phyloP scores from a whole-genome alignment of 2,797 vertebrate species.

The Adelosebastes latens region DNA sequence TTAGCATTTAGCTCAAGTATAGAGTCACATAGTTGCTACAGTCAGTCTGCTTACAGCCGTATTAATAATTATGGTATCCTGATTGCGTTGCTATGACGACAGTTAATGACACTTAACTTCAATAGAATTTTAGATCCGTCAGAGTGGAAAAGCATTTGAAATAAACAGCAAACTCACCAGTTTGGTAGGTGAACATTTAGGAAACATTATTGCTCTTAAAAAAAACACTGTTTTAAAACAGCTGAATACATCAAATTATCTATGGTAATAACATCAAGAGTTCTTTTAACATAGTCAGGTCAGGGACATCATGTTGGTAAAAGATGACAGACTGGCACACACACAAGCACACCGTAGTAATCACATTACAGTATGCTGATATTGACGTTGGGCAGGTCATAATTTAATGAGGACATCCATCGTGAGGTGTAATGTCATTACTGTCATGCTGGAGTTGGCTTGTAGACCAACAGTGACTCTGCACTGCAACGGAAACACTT shows the following conservation, averaged over 20 bases:
- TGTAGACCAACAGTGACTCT: slow-evolving; percentile 39
- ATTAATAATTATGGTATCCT: not conserved
- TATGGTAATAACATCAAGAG: not conserved
- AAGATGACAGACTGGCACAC: slow-evolving; percentile 10
- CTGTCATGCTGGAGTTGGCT: slow-evolving; percentile 50
- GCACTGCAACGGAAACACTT: not conserved
- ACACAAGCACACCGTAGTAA: slow-evolving; percentile 26
- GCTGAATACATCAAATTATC: not conserved
- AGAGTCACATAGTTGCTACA: not conserved
- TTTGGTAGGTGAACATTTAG: not conserved
- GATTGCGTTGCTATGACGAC: not conserved
- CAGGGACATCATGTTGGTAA: not conserved
- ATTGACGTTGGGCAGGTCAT: slow-evolving; percentile 59
- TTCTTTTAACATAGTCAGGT: not conserved
- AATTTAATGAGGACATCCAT: slow-evolving; percentile 66
- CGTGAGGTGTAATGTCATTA: slow-evolving; percentile 70
- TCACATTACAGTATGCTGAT: slow-evolving; percentile 63
- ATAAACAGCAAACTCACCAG: not conserved
- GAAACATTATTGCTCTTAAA: not conserved
- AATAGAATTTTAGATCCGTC: not conserved
- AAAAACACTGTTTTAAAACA: not conserved
- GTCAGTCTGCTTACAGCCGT: not conserved
- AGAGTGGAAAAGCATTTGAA: not conserved
- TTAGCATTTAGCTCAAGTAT: not conserved
- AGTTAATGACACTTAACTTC: not conserved